Evolutionary conservation across 2,888 invertebrate species (phyloP).

Genomic region (Agrenia bidenticulata): DNA sequence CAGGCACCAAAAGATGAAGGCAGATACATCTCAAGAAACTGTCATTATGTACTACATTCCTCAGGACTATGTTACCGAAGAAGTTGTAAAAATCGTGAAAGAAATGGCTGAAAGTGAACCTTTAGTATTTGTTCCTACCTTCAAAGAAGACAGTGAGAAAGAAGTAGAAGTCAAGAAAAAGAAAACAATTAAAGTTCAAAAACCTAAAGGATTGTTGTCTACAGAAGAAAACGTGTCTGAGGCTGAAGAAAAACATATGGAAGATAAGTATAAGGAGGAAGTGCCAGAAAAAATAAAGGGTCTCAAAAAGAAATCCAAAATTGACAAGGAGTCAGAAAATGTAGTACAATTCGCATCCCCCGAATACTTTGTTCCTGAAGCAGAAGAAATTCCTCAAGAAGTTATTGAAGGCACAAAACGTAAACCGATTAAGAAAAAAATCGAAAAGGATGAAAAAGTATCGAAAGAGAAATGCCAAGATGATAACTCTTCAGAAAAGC

Average conservation of each 20-base stretch:
- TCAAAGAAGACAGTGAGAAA: neutral
- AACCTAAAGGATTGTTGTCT: neutral
- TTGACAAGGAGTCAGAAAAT: slow-evolving; percentile 12
- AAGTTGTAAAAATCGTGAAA: slow-evolving; percentile 5
- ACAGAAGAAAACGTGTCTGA: neutral
- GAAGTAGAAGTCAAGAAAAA: no score
- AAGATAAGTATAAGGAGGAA: neutral
- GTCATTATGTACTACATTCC: slow-evolving; percentile 51
- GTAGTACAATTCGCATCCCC: slow-evolving; percentile 7
- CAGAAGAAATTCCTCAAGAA: slow-evolving; percentile 1
- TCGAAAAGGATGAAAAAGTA: neutral
- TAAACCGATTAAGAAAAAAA: neutral
- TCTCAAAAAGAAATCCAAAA: slow-evolving; percentile 17
- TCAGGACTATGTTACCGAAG: slow-evolving; percentile 12
- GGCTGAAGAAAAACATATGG: neutral
- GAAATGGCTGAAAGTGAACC: slow-evolving; percentile 11
- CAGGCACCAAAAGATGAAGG: slow-evolving; percentile 57
- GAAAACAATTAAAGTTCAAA: neutral
- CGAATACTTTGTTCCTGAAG: slow-evolving; percentile 19
- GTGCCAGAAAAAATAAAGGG: neutral
- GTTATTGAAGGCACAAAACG: neutral
- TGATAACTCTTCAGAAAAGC: neutral
- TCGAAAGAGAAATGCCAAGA: neutral
- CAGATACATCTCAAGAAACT: slow-evolving; percentile 57
- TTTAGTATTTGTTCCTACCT: slow-evolving; percentile 3